These are phyloP conservation scores for Ictalurus furcatus DNA, from an alignment of 2,113 vertebrate genomes.

Conservation along the genomic window DNA sequence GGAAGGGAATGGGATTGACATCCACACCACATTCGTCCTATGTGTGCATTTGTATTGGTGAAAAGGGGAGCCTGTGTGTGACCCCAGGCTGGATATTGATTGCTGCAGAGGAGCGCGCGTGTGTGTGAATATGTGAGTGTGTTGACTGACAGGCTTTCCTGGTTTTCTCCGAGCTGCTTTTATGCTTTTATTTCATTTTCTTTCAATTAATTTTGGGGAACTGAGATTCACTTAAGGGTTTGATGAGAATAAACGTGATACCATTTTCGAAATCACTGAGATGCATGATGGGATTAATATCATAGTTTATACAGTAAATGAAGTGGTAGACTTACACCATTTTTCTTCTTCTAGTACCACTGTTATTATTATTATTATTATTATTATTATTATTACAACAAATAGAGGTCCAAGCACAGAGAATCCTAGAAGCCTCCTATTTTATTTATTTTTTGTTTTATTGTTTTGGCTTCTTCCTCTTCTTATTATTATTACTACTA, in stretches of 20 bases:
- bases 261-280: neutral
- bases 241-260: neutral
- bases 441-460: too few species aligned
- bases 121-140: neutral
- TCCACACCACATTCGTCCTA: slow-evolving; percentile 67
- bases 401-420: too few species aligned
- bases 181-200: neutral
- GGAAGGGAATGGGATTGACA: slow-evolving; percentile 81
- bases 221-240: neutral
- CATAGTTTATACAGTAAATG: neutral
- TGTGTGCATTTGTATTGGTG: slow-evolving; percentile 65
- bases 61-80: slow-evolving; percentile 68
- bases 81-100: slow-evolving; percentile 71
- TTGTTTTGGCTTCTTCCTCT: too few species aligned
- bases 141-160: neutral
- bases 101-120: slow-evolving; percentile 55
- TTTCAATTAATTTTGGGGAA: neutral
- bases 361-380: neutral
- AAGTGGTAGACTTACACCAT: neutral
- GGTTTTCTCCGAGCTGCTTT: neutral
- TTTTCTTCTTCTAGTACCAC: neutral
- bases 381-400: neutral
- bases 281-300: neutral
- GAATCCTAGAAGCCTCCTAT: too few species aligned
- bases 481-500: too few species aligned